Evolutionary conservation across 2,888 invertebrate species (phyloP), one percentile per base, ranked within the genome.

Genomic region (Cerastis rubricosa): DNA sequence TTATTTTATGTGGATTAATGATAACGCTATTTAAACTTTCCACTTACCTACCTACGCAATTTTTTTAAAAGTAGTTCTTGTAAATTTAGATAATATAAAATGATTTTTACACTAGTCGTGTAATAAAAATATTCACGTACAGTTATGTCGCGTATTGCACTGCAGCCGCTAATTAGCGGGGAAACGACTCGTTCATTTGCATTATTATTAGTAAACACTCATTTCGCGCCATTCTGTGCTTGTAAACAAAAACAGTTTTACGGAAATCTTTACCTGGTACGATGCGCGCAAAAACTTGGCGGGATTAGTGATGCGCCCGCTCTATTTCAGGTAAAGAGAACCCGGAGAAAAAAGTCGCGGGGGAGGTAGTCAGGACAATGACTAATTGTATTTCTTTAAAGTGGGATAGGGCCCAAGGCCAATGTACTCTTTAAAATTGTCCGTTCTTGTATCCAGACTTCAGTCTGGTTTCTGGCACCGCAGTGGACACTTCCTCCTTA

Each of bases 381-480:
- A 88, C 89, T 91, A 92, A 92, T 94, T 94, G 91, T 94, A 86
- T 91, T 90, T 89, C 89, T 87, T 89, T 78, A 90, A 92, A 94
- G 91, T 93, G 92, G 94, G 93, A 94, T 93, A 93, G 91, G 89
- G 89, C 90, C 91, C 95, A 96, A 96, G 95, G 95, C 94, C 95
- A 91, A 91, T 91, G 91, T 90, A 94, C 93, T 94, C 92, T 95
- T 96, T 96, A 95, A 95, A 95, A 95, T 92, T 92, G 94, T 93
- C 91, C 89, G 94, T 87, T 89, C 91, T 93, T 91, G 90, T 91
- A 94, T 95, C 95, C 95, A 93, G 95, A 93, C 94, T 94, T 96
- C 96, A 96, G 96, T 96, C 93, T 94, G 92, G 93, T 93, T 95
- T 94, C 90, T 93, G 92, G 91, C 94, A 92, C 93, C 95, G 93